Base-by-base conservation (phyloP, 2,113 vertebrate genomes). In the Seriola rivoliana region DNA sequence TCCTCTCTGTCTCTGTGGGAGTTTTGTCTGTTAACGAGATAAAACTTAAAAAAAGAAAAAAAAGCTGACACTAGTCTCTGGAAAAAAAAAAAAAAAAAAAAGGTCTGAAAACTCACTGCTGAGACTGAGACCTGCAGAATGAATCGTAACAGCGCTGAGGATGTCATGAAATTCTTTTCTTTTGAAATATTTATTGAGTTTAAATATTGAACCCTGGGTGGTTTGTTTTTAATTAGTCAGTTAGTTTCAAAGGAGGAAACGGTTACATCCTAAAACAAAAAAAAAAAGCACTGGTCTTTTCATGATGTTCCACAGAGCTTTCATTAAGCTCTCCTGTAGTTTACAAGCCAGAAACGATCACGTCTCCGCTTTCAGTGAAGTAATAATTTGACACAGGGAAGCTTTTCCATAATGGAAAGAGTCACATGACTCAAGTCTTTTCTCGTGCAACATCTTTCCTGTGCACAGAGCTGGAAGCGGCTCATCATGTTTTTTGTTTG, bases 161-260 rank as follows among this genome's bases (percentile, higher is more conserved):
- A 25, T 29, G 69, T 58, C 3, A 29, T 19, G 17, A 44, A 44
- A 59, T 10, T 59, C 17, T 21, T 2, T 16, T 10, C 25, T 58
- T 69, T 4, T 64, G 34, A 54, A 64, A 29, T 25, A 52, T 64
- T 21, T 21, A 25, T 40, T 52, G 21, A 3, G 60, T 21, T 48
- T 29, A 65, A 75, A 54, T 32, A n/a, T 29, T 59, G 36, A 55
- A 65, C 59, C 46, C 44, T 62, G 58, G 29, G 58, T 63, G 58
- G 71, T 64, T 54, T 75, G 44, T 63, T 38, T 63, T 75, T 62
- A 73, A 63, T 74, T 25, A 74, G 58, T 25, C 29, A 23, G 40
- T 62, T 19, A 6, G n/a, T 38, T 63, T 74, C 57, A 48, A 48
- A 72, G 67, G 34, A n/a, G n/a, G 4, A 25, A 52, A 16, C 1